Percentiles rank a stretch among this genome's conserved stretches.
phyloP scores from a whole-genome alignment of 1,140 invertebrate species.

The Drosophila parvula region DNA sequence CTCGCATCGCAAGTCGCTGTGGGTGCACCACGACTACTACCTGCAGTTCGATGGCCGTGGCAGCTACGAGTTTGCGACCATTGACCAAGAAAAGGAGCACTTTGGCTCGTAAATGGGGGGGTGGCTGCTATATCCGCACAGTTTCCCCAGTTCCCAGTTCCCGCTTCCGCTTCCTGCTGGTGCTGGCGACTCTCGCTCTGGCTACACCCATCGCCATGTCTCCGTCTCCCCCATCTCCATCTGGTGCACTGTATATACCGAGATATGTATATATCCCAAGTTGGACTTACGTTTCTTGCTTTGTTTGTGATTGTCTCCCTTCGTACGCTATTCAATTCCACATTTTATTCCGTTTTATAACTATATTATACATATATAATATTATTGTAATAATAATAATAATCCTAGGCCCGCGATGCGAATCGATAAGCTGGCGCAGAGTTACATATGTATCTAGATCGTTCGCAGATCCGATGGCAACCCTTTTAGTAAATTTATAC shows the following conservation, averaged over 20 bases:
- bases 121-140: too few relatives aligned
- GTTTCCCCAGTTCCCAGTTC: not conserved
- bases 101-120: conserved; percentile 94
- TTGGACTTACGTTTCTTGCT: conserved; percentile 18
- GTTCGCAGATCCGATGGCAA: conserved; percentile 19
- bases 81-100: conserved; percentile 93
- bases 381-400: not conserved
- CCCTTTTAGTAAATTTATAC: conserved; percentile 66
- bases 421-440: conserved; percentile 35
- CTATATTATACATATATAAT: too few relatives aligned
- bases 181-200: conserved; percentile 37
- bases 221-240: not conserved
- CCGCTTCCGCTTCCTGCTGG: conserved; percentile 9
- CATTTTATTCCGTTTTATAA: conserved; percentile 32
- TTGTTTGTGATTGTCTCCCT: conserved; percentile 34
- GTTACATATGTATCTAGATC: conserved; percentile 60
- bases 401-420: conserved; percentile 4
- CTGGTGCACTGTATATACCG: conserved; percentile 50
- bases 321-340: conserved; percentile 26
- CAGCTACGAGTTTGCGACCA: conserved; percentile 92
- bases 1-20: conserved; percentile 97
- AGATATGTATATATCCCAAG: conserved; percentile 39
- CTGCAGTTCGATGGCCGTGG: conserved; percentile 98
- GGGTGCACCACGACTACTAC: conserved; percentile 98
- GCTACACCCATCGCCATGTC: not conserved